Percentiles rank a stretch among this genome's conserved stretches.
Conservation (phyloP, 2,888 invertebrate species). For the Pecten maximus region DNA sequence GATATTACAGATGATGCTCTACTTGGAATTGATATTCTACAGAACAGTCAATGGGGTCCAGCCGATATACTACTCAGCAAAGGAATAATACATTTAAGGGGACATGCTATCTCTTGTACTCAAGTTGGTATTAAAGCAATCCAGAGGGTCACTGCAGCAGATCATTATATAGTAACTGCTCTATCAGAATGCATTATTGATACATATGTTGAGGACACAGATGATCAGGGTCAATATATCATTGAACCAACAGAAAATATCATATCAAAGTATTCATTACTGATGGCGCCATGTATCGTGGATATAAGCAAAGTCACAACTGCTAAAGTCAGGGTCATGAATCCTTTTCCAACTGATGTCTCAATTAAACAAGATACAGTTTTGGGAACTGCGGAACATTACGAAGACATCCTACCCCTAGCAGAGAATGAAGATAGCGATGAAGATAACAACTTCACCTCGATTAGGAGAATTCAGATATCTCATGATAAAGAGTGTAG, state of each 20-base stretch:
- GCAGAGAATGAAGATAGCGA: background rate
- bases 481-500: background rate
- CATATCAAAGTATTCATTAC: constrained; percentile 31
- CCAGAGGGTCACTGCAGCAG: constrained; percentile 42
- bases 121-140: constrained; percentile 38
- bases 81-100: constrained; percentile 37
- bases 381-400: constrained; percentile 4
- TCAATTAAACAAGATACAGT: constrained; percentile 23
- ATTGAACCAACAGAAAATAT: constrained; percentile 42
- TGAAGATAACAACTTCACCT: constrained; percentile 9
- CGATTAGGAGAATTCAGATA: constrained; percentile 33
- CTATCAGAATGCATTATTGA: constrained; percentile 40
- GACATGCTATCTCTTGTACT: constrained; percentile 33
- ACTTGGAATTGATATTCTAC: constrained; percentile 48
- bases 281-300: constrained; percentile 35
- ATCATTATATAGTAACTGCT: constrained; percentile 39
- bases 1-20: constrained; percentile 45
- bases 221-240: constrained; percentile 38
- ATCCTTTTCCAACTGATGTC: constrained; percentile 35
- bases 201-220: constrained; percentile 39
- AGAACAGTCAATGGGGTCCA: constrained; percentile 38
- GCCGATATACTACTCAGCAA: constrained; percentile 44
- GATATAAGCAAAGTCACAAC: constrained; percentile 33
- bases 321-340: constrained; percentile 40
- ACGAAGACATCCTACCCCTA: background rate